Percentiles rank a stretch among this genome's conserved stretches.
Conservation (phyloP, 2,113 vertebrate genomes). For the Melanerpes aurifrons region DNA sequence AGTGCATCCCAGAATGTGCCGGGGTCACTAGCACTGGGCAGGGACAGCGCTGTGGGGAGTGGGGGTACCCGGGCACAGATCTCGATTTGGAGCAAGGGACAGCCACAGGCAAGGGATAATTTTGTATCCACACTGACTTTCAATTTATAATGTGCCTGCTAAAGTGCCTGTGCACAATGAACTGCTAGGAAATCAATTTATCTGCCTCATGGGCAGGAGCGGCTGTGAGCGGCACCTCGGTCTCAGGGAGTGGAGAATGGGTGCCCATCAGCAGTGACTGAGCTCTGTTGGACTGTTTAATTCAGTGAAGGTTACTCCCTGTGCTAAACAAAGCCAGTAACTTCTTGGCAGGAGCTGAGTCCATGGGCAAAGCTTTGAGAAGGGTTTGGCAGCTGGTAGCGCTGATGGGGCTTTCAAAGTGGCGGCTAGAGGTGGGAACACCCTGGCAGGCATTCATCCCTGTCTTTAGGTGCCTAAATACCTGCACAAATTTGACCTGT, state of each 20-base stretch:
- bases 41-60: background rate
- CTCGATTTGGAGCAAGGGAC: fast-evolving
- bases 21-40: background rate
- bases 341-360: background rate
- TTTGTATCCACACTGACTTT: background rate
- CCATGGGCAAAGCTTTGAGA: fast-evolving
- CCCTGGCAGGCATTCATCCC: background rate
- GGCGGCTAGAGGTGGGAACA: background rate
- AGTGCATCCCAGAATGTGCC: fast-evolving
- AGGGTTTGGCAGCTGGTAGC: background rate
- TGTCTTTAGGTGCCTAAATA: background rate
- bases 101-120: fast-evolving
- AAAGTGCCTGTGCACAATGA: fast-evolving
- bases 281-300: background rate
- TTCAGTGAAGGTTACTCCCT: background rate
- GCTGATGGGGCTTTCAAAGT: background rate
- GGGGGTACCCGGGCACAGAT: background rate
- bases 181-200: background rate
- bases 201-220: background rate
- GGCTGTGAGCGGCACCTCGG: fast-evolving
- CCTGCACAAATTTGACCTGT: background rate
- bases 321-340: background rate
- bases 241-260: background rate
- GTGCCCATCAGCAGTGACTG: background rate
- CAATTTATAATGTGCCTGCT: background rate